Evolutionary conservation across 2,113 vertebrate genomes (phyloP).

Genomic region (Condylura cristata): DNA sequence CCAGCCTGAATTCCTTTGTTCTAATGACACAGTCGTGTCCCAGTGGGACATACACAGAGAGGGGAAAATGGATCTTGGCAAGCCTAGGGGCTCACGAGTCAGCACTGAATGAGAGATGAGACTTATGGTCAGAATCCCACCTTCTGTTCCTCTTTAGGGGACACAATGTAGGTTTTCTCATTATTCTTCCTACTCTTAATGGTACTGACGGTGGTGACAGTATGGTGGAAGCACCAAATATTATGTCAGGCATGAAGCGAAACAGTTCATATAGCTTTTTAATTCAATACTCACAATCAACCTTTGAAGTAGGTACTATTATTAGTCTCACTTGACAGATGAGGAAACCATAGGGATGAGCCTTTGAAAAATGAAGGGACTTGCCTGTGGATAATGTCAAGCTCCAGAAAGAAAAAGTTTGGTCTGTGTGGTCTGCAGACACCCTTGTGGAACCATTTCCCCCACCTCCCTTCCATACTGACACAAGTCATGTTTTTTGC

Average conservation of each 20-base stretch:
- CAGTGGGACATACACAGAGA: not conserved
- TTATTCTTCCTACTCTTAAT: not conserved
- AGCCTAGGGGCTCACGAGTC: not conserved
- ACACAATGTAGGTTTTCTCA: not conserved
- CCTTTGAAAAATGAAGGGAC: not conserved
- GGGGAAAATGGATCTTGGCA: not conserved
- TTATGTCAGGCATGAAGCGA: not conserved
- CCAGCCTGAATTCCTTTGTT: not conserved
- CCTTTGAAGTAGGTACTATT: not conserved
- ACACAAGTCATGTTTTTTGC: not conserved
- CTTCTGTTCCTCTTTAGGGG: not conserved
- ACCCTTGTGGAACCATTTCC: not conserved
- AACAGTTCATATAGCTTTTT: not conserved
- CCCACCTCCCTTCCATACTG: not conserved
- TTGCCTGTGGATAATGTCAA: not conserved
- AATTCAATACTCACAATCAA: not conserved
- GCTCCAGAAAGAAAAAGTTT: not conserved
- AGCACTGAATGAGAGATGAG: not conserved
- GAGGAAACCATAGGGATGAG: not conserved
- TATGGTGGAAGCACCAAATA: not conserved
- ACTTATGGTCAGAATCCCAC: not conserved
- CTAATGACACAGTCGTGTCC: not conserved
- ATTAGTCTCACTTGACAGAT: not conserved
- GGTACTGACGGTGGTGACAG: not conserved
- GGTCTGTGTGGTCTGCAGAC: not conserved